A percentile compares a stretch with the other conserved stretches of the same genome.
These are phyloP conservation scores for Blera fallax DNA, from an alignment of 2,888 invertebrate genomes.

Conservation along the genomic window DNA sequence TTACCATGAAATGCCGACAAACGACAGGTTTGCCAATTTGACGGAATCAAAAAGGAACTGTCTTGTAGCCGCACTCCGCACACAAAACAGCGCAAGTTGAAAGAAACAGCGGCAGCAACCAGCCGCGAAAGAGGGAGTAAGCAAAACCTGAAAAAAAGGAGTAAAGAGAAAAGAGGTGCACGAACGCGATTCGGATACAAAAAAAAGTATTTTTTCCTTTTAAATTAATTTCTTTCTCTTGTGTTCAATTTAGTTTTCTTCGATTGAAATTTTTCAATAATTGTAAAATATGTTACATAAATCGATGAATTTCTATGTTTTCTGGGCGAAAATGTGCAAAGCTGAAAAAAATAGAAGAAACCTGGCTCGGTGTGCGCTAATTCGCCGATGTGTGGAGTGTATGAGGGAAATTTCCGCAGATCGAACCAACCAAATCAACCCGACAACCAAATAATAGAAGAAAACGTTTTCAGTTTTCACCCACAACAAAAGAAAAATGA, in stretches of 20 bases:
- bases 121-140: slow-evolving; percentile 54
- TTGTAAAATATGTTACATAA: slow-evolving; percentile 40
- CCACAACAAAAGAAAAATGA: slow-evolving; percentile 63
- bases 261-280: slow-evolving; percentile 23
- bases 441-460: too few relatives aligned
- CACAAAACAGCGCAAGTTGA: slow-evolving; percentile 38
- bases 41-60: slow-evolving; percentile 37
- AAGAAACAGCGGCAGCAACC: slow-evolving; percentile 44
- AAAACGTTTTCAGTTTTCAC: slow-evolving; percentile 41
- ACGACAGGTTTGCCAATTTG: slow-evolving; percentile 67
- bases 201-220: slow-evolving; percentile 43
- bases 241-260: slow-evolving; percentile 42
- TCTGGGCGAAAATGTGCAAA: slow-evolving; percentile 34
- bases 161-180: slow-evolving; percentile 53
- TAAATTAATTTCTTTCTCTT: slow-evolving; percentile 45
- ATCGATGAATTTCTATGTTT: slow-evolving; percentile 37
- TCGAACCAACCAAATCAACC: slow-evolving; percentile 7
- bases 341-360: neutral
- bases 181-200: slow-evolving; percentile 59
- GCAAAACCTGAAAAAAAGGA: slow-evolving; percentile 34
- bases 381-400: slow-evolving; percentile 34
- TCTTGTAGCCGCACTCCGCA: slow-evolving; percentile 20
- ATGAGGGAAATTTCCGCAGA: slow-evolving; percentile 30
- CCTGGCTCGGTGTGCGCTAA: slow-evolving; percentile 25
- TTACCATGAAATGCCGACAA: slow-evolving; percentile 62